Conservation (phyloP, 2,797 vertebrate genomes). For the Forpus xanthops region DNA sequence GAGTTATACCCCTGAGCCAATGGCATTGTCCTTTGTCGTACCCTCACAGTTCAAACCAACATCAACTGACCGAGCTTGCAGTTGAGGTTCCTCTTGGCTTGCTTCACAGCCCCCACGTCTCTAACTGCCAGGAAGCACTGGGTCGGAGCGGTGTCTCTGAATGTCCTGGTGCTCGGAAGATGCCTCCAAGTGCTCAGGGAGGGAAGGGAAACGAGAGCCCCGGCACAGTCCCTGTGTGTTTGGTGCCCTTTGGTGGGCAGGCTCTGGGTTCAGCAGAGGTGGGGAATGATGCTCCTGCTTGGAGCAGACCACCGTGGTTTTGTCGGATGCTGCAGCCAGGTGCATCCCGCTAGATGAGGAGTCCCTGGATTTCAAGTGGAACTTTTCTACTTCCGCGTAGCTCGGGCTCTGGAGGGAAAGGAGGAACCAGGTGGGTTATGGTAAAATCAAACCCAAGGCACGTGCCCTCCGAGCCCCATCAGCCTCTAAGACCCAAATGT, state of each 20-base stretch:
- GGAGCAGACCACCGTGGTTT: conserved; percentile 73
- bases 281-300: conserved; percentile 73
- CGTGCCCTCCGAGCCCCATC: background rate
- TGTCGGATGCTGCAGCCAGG: conserved; percentile 73
- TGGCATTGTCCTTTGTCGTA: conserved; percentile 37
- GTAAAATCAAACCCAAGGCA: background rate
- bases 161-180: conserved; percentile 79
- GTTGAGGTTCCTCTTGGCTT: conserved; percentile 42
- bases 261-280: conserved; percentile 32
- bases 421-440: background rate
- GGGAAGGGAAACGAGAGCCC: conserved; percentile 86
- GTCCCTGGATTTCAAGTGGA: conserved; percentile 78
- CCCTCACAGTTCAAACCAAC: conserved; percentile 26
- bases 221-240: conserved; percentile 71
- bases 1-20: conserved; percentile 47
- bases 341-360: conserved; percentile 81
- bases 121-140: conserved; percentile 86
- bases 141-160: conserved; percentile 90
- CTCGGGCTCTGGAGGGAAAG: conserved; percentile 75
- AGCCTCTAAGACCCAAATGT: background rate
- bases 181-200: conserved; percentile 88
- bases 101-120: background rate
- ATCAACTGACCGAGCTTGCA: background rate
- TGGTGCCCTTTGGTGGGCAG: conserved; percentile 56
- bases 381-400: conserved; percentile 75